phyloP scores from a whole-genome alignment of 2,888 invertebrate genomes.

The Agrenia bidenticulata region DNA sequence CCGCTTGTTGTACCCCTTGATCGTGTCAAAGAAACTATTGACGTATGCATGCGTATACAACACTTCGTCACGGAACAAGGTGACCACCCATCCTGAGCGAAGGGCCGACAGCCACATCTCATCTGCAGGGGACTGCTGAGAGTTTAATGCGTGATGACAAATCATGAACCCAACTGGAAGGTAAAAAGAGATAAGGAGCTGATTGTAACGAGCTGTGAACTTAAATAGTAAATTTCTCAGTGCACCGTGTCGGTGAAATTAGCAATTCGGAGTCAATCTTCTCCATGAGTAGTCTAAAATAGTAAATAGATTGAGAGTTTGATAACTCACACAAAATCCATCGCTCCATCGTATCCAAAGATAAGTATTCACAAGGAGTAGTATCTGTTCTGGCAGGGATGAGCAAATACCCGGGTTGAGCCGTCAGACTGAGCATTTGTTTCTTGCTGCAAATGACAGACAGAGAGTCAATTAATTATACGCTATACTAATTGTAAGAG shows the following conservation, averaged over 20 bases:
- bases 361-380: constrained; percentile 96
- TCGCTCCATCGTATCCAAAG: constrained; percentile 90
- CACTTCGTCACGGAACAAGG: constrained; percentile 95
- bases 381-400: constrained; percentile 93
- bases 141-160: constrained; percentile 83
- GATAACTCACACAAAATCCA: constrained; percentile 80
- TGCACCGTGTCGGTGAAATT: too few species aligned
- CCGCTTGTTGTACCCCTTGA: constrained; percentile 90
- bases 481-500: too few species aligned
- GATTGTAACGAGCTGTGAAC: too few species aligned
- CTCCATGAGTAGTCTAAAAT: not conserved
- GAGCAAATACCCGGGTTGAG: constrained; percentile 89
- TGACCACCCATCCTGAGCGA: constrained; percentile 90
- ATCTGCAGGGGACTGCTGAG: constrained; percentile 55
- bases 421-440: constrained; percentile 87
- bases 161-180: constrained; percentile 77
- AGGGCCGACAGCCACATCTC: constrained; percentile 86
- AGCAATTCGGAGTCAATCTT: not conserved
- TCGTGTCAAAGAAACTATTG: constrained; percentile 86
- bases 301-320: not conserved
- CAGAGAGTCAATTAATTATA: too few species aligned
- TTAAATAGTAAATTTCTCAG: too few species aligned
- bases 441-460: constrained; percentile 66
- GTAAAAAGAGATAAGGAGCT: too few species aligned
- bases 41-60: constrained; percentile 93